Evolutionary conservation across 2,888 invertebrate genomes (phyloP), one percentile per base, ranked within the genome.

Genomic region (Orchesellides sinensis): DNA sequence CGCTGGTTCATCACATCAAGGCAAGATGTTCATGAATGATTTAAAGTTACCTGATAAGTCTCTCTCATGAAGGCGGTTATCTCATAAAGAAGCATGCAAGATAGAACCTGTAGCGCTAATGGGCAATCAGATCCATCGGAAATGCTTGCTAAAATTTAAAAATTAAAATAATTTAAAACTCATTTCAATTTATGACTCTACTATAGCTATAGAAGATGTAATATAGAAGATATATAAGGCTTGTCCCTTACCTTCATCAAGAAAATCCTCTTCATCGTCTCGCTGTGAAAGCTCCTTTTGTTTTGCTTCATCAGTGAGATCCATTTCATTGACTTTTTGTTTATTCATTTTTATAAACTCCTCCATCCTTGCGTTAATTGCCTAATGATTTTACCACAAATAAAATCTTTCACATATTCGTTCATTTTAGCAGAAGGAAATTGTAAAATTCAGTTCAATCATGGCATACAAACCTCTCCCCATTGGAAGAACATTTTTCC

Each of bases 401-500:
- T 59, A 25, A 2, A 27, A 25, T 21, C 3, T n/a, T n/a, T n/a
- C n/a, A 23, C 21, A 23, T 12, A 21, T 27, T 59, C 3, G 27
- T 25, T 25, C 17, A 49, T 49, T 25, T n/a, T 17, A 40, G 25
- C n/a, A 14, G 5, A 59, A 27, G 25, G 12, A 56, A 56, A 25
- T 12, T 10, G 27, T 56, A 8, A 3, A 25, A 23, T 4, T 23
- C 25, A 5, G 25, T 6, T 32, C 17, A 32, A 2, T 23, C 2
- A 32, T 32, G 5, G n/a, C 25, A 4, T 29, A 52, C 89, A 91
- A 90, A 94, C 95, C 92, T 98, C 97, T 59, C 96, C 98, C 98
- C 98, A 98, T 89, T 97, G 97, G 90, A 98, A 97, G 90, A 99
- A 99, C 92, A 98, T 94, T 91, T 98, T 96, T 0, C 98, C 99